Evolutionary conservation across 2,797 vertebrate species (phyloP), one percentile per base, ranked within the genome.

Genomic region (Ptychadena robeensis): DNA sequence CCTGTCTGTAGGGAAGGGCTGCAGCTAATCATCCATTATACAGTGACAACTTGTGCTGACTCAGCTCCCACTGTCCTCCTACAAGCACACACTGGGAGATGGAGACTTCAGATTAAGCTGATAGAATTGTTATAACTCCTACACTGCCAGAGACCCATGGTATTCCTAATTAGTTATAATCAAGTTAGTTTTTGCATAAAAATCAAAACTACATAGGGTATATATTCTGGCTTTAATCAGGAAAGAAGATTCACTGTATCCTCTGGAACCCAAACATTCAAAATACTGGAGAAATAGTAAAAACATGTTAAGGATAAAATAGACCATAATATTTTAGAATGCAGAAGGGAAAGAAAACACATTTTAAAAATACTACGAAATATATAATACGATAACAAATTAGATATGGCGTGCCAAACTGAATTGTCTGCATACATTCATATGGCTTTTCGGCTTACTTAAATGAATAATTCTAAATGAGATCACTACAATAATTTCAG

Each of bases 1-100:
- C 92, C 89, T 87, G 87, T 87, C 87, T 72, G 48, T 22, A 79
- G 87, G 77, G 86, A 87, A 27, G 64, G 38, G 73, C 38, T 78
- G 80, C 14, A 25, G 59, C 78, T 82, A 77, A 89, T 86, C 87
- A 92, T 89, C 89, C 88, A 89, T 90, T 91, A 89, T 12, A 66
- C 82, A 65, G 27, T 81, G 78, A 85, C 83, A 85, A 25, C 66
- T 85, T 80, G 38, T 66, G 66, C 78, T 85, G 78, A 85, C 83
- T 85, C 59, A 70, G 83, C 78, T 63, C 35, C 57, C 66, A 64
- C 66, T 67, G 66, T 64, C 70, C 72, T 76, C 72, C 48, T 66
- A 25, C 65, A 22, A 76, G 77, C 82, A 74, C 70, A 38, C 6
- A 38, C 65, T 71, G 72, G 61, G 70, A 67, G 53, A 83, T 67